Evolutionary conservation across 2,888 invertebrate species (phyloP), one percentile per base, ranked within the genome.

Genomic region (Sesamia inferens): DNA sequence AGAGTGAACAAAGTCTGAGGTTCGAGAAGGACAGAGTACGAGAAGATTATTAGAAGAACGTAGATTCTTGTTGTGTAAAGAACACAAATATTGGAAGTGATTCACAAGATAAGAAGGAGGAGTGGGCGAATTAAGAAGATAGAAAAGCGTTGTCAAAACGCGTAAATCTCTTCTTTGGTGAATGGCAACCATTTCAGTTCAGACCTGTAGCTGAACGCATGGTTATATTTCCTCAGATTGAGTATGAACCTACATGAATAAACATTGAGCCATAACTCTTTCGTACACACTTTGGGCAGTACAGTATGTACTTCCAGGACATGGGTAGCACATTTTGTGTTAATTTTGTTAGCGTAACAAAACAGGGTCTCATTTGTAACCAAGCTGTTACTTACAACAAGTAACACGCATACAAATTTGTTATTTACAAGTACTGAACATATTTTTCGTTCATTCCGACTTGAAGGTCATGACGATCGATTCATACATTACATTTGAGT

Each of bases 381-480:
- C 74, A 62, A 16, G 39, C 51, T 54, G 31, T 47, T 48, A 51
- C 31, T 62, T 47, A 63, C 57, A 75, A 58, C 61, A 69, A 64
- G 67, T 55, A 57, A 39, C 65, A 58, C 47, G 78, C 67, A 80
- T 81, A 81, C 70, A 78, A 74, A 81, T 70, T 68, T 19, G 51
- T 48, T 59, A 74, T 79, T 78, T 72, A 66, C 71, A 73, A 81
- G 67, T 73, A 65, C 77, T 66, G 51, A 76, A 72, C 69, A 75
- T 78, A 74, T 68, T 83, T 69, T 65, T 74, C 72, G 44, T 67
- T 66, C 64, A 42, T 39, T 74, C 51, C 47, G n/a, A 68, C n/a
- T 31, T 64, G 71, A 83, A 85, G 85, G 85, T 62, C 78, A 61
- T 31, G 11, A 8, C 69, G 79, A 71, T 85, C 76, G 76, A 82